phyloP scores from a whole-genome alignment of 2,888 invertebrate species.

The Pimpla rufipes region DNA sequence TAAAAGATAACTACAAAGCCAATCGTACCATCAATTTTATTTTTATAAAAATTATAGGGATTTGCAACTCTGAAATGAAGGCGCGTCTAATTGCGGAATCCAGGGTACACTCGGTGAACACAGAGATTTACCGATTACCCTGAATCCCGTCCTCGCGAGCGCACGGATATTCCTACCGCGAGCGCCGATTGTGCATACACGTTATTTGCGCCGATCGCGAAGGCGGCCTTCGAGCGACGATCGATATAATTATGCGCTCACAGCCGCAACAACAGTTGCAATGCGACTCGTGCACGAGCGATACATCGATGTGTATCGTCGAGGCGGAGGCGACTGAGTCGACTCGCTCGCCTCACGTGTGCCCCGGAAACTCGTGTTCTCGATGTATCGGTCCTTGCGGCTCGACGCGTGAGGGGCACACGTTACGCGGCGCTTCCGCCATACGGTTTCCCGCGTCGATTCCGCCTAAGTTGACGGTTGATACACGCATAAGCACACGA shows the following conservation, averaged over 20 bases:
- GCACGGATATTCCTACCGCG: neutral
- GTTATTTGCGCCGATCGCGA: constrained; percentile 26
- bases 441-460: constrained; percentile 52
- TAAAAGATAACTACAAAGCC: too few relatives aligned
- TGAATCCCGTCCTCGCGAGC: constrained; percentile 14
- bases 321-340: neutral
- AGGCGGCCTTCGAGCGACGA: constrained; percentile 35
- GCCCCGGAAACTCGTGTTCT: constrained; percentile 52
- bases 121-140: neutral
- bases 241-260: constrained; percentile 45
- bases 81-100: too few relatives aligned
- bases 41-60: too few relatives aligned
- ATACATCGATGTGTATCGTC: constrained; percentile 7
- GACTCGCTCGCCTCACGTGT: constrained; percentile 33
- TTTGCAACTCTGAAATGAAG: too few relatives aligned
- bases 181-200: neutral
- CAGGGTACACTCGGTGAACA: too few relatives aligned
- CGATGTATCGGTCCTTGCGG: constrained; percentile 43
- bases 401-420: constrained; percentile 42
- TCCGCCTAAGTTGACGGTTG: constrained; percentile 7
- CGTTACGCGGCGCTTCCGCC: constrained; percentile 53
- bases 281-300: neutral
- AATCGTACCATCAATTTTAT: too few relatives aligned
- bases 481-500: constrained; percentile 12
- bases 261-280: constrained; percentile 15